Percentiles rank a stretch among this genome's conserved stretches.
phyloP scores from a whole-genome alignment of 92 coral and sea anemone species.

The Actinostola sp. region DNA sequence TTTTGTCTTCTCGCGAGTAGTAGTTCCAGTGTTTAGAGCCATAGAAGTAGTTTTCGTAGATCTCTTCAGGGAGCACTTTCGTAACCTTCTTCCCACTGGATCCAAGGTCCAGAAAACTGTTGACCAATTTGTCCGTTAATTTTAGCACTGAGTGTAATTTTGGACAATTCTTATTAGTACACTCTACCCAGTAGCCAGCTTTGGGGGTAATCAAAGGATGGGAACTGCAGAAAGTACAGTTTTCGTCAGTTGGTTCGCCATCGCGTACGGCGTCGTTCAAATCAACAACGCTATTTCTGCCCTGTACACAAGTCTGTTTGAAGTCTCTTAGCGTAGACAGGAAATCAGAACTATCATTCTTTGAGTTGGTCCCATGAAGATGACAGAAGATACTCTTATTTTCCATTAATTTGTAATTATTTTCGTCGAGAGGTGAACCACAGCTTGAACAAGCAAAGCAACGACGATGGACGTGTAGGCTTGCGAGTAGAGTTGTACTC shows the following conservation, averaged over 20 bases:
- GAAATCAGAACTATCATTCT: conserved; percentile 18
- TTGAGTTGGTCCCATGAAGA: conserved; percentile 7
- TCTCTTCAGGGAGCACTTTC: conserved; percentile 63
- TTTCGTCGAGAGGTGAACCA: conserved; percentile 22
- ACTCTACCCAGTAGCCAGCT: conserved; percentile 71
- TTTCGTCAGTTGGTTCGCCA: conserved; percentile 14
- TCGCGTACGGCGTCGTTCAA: conserved; percentile 1
- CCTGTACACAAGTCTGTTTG: conserved; percentile 44
- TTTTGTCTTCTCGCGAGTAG: conserved; percentile 69
- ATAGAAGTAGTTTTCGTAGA: conserved; percentile 83
- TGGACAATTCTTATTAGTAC: conserved; percentile 63
- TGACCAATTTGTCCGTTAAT: conserved; percentile 25
- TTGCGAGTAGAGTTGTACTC: not conserved
- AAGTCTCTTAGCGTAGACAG: conserved; percentile 38
- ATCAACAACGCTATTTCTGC: conserved; percentile 1
- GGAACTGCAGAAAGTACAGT: conserved; percentile 42
- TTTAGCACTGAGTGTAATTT: conserved; percentile 32
- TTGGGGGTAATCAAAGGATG: conserved; percentile 55
- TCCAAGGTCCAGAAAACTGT: conserved; percentile 65
- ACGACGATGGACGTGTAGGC: conserved; percentile 3
- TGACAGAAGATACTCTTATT: conserved; percentile 24
- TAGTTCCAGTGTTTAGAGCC: conserved; percentile 97
- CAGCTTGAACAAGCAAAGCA: not conserved
- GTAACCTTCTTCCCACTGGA: conserved; percentile 43
- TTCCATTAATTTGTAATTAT: conserved; percentile 22